Percentiles rank a stretch among this genome's conserved stretches.
These are phyloP conservation scores for Chymomyza fuscimana DNA, from an alignment of 2,888 invertebrate species.

Conservation along the genomic window DNA sequence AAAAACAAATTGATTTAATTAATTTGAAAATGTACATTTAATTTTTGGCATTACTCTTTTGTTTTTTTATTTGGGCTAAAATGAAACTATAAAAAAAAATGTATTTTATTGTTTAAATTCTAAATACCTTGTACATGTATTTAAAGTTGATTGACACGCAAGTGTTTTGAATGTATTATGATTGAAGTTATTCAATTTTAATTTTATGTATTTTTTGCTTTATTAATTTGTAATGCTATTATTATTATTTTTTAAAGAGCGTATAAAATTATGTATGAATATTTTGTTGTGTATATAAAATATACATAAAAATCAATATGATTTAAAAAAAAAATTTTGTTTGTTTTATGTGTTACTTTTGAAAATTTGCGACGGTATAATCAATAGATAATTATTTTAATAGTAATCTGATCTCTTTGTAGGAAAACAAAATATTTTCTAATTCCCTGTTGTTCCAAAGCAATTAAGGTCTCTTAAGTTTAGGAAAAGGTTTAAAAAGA, in stretches of 20 bases:
- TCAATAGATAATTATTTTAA: background rate
- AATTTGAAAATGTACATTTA: constrained; percentile 19
- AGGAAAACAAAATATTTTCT: too few species aligned
- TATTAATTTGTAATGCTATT: constrained; percentile 67
- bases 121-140: background rate
- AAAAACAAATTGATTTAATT: constrained; percentile 13
- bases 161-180: constrained; percentile 4
- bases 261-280: constrained; percentile 48
- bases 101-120: constrained; percentile 14
- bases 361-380: background rate
- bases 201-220: constrained; percentile 56
- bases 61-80: background rate
- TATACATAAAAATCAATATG: constrained; percentile 63
- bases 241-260: constrained; percentile 48
- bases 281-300: constrained; percentile 71
- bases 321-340: constrained; percentile 34
- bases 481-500: too few species aligned
- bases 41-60: constrained; percentile 20
- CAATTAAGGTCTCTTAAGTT: too few species aligned
- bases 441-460: too few species aligned
- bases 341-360: constrained; percentile 17
- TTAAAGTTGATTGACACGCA: background rate
- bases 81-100: background rate
- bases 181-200: constrained; percentile 25
- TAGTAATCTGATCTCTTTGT: background rate